These are phyloP conservation scores for Chymomyza amoena DNA, from an alignment of 2,888 invertebrate genomes.

Conservation along the genomic window DNA sequence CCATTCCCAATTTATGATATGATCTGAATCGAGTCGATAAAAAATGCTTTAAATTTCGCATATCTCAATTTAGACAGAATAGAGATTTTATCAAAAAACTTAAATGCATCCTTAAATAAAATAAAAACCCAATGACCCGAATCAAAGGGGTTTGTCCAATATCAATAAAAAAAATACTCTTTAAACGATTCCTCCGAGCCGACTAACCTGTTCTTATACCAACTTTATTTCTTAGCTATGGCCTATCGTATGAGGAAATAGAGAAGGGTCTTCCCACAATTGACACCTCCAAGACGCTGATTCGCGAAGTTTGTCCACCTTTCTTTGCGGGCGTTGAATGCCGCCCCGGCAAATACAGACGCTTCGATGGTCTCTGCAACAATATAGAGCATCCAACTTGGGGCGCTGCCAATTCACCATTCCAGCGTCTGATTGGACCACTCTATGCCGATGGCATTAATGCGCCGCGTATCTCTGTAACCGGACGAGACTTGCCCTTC, in stretches of 20 bases:
- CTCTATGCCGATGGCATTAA: conserved; percentile 91
- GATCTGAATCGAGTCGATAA: no score
- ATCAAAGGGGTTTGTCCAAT: no score
- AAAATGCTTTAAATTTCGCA: no score
- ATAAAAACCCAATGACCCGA: no score
- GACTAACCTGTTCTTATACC: not conserved
- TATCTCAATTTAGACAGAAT: no score
- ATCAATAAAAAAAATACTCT: no score
- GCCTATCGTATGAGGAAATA: conserved; percentile 90
- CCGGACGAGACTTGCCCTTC: conserved; percentile 87
- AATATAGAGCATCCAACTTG: conserved; percentile 93
- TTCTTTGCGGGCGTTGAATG: conserved; percentile 93
- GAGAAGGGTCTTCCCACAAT: conserved; percentile 92
- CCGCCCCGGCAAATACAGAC: conserved; percentile 91
- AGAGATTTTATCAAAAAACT: no score
- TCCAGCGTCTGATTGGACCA: conserved; percentile 88
- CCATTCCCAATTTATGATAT: no score
- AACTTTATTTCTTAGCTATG: conserved; percentile 83
- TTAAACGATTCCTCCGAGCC: not conserved
- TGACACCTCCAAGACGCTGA: conserved; percentile 92
- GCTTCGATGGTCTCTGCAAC: conserved; percentile 93
- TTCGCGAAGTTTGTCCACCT: conserved; percentile 92
- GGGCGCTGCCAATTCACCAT: conserved; percentile 92
- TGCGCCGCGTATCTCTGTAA: conserved; percentile 88
- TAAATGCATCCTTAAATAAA: no score